These are phyloP conservation scores for fruit fly (Drosophila melanogaster) DNA, from an alignment of 1,140 invertebrate species.

Conservation along the genomic window Release_6_plus_ISO1_MT NT_033777.3:20057501-20058000, in stretches of 20 bases:
- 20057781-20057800: background rate
- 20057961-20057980: slow-evolving; percentile 36
- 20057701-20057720: background rate
- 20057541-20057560: no score
- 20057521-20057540: background rate
- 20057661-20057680: no score
- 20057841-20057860: slow-evolving; percentile 51
- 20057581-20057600: no score
- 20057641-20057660: no score
- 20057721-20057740: background rate
- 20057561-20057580: no score
- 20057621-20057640: no score
- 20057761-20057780: slow-evolving; percentile 11
- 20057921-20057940: slow-evolving; percentile 64
- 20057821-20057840: background rate
- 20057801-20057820: slow-evolving; percentile 3
- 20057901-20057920: slow-evolving; percentile 65
- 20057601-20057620: background rate
- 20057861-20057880: slow-evolving; percentile 55
- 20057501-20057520: background rate
- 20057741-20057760: background rate
- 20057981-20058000: background rate
- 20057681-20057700: background rate
- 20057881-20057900: slow-evolving; percentile 79
- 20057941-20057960: slow-evolving; percentile 69